Base-by-base conservation (phyloP, 1,140 invertebrate species). In the Maconellicoccus hirsutus region DNA sequence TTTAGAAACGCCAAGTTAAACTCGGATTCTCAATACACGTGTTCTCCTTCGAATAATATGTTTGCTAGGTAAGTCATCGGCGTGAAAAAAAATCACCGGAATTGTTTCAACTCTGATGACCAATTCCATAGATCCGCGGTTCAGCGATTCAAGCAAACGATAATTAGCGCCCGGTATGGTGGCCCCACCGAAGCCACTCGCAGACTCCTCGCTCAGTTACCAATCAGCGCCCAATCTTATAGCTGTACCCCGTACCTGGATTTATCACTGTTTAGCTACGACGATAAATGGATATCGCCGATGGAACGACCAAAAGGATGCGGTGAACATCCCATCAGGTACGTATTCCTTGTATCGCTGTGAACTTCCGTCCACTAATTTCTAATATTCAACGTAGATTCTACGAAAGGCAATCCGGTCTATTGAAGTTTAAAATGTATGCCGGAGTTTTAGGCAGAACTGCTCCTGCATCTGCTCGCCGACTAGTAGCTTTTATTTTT, bases 401-500 rank as follows among this genome's bases (percentile, higher is more conserved):
- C 82, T 96, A 94, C 81, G 89, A 89, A 0, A 82, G 93, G 52
- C 90, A 96, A 78, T 94, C 93, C 0, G 92, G 91, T 19, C 82
- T 94, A 22, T 80, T 95, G n/a, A 93, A 92, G 79, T 94, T 93
- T 80, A 84, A 89, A 79, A 89, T 97, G 77, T 87, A 94, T 80
- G 89, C 91, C 19, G 89, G 94, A 72, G 83, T 89, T 59, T 77
- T 85, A 73, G 83, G 83, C 66, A 83, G 84, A 79, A 80, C 84
- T 74, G 79, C 78, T 26, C 84, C 83, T 10, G 82, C 83, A 71
- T 81, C 82, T 71, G 86, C 88, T 10, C 82, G 92, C 75, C 79
- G 93, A 74, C 83, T 98, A 0, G 94, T 97, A n/a, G 94, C 95
- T 8, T 98, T 97, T 79, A 96, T 92, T n/a, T 98, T 96, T 80